These are phyloP conservation scores for Temnothorax longispinosus DNA, from an alignment of 1,140 invertebrate species.

Conservation along the genomic window DNA sequence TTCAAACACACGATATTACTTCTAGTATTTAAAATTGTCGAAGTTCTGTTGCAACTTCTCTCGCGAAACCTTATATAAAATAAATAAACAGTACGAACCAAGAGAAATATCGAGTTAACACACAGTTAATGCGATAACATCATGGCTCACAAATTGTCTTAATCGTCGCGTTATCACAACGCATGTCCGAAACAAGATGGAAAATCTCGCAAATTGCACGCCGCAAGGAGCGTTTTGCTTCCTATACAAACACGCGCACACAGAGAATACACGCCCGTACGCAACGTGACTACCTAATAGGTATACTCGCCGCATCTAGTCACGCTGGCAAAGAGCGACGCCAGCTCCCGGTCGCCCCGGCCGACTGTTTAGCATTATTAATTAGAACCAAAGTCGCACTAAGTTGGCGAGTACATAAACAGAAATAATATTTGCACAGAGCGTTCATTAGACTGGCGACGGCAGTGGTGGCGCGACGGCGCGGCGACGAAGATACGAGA, in stretches of 20 bases:
- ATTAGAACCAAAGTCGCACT: conserved; percentile 85
- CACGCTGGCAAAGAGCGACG: conserved; percentile 40
- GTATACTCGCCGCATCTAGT: conserved; percentile 46
- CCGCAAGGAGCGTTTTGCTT: conserved; percentile 11
- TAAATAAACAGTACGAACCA: too few relatives aligned
- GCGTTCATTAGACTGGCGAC: conserved; percentile 83
- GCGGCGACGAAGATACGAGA: conserved; percentile 54
- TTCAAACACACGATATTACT: not conserved
- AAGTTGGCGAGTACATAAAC: conserved; percentile 85
- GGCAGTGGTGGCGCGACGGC: conserved; percentile 47
- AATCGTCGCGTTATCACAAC: not conserved
- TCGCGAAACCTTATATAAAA: not conserved
- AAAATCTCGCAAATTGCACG: conserved; percentile 35
- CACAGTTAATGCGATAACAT: not conserved
- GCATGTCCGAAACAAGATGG: not conserved
- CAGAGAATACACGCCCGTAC: not conserved
- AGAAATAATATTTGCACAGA: conserved; percentile 85
- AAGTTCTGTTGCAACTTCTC: not conserved
- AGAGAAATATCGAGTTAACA: not conserved
- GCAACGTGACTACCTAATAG: conserved; percentile 45
- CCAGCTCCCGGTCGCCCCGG: not conserved
- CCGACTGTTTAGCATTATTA: conserved; percentile 84
- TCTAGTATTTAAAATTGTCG: not conserved
- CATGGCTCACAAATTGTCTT: not conserved
- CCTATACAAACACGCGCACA: not conserved